These are phyloP conservation scores for Eupleurogrammus muticus DNA, from an alignment of 2,797 vertebrate species.

Conservation along the genomic window DNA sequence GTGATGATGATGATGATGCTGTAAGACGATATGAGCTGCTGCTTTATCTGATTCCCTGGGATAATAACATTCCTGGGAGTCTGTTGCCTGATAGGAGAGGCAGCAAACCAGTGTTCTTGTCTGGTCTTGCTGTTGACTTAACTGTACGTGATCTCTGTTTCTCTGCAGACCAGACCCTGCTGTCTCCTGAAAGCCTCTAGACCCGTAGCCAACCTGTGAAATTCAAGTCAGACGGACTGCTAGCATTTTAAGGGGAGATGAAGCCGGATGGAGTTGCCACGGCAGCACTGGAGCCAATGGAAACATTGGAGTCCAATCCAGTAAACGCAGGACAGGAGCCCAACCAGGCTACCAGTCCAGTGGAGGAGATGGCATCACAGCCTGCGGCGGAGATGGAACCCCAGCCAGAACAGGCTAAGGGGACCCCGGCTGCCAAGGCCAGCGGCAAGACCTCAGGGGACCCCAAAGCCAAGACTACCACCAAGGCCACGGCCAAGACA, in stretches of 20 bases:
- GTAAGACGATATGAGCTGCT: not conserved
- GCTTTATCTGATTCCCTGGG: constrained; percentile 54
- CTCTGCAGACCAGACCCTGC: constrained; percentile 48
- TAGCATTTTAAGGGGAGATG: constrained; percentile 79
- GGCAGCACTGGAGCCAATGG: constrained; percentile 81
- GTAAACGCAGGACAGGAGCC: constrained; percentile 73
- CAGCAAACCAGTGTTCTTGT: constrained; percentile 52
- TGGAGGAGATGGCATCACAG: constrained; percentile 52
- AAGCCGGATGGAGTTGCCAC: constrained; percentile 87
- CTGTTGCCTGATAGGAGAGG: constrained; percentile 42
- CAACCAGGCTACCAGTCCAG: constrained; percentile 61
- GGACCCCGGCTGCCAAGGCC: constrained; percentile 65
- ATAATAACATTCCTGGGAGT: constrained; percentile 56
- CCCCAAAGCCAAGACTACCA: constrained; percentile 77
- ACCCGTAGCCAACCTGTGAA: constrained; percentile 48
- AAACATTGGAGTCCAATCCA: constrained; percentile 78
- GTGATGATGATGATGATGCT: constrained; percentile 26
- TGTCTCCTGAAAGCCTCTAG: constrained; percentile 48
- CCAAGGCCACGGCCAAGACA: constrained; percentile 75
- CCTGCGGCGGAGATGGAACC: constrained; percentile 54
- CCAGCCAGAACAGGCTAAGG: constrained; percentile 57
- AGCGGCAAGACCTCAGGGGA: constrained; percentile 74
- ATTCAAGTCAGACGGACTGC: constrained; percentile 60
- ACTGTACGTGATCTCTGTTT: constrained; percentile 30
- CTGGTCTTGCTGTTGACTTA: constrained; percentile 62